Evolutionary conservation across 2,888 invertebrate species (phyloP).

Genomic region (Hypolimnas misippus): DNA sequence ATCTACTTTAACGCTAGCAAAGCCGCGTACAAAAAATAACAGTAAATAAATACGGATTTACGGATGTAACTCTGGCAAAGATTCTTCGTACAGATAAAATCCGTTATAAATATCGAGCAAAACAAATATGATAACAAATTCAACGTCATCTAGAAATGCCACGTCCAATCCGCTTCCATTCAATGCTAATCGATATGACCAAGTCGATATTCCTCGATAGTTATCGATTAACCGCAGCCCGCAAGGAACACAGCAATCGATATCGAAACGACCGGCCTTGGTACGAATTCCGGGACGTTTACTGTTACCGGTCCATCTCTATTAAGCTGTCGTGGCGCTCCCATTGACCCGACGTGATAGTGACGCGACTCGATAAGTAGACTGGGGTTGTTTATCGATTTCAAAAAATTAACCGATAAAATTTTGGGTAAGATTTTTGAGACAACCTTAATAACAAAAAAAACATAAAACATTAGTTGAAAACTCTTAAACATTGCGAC

Average conservation of each 20-base stretch:
- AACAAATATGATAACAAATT: conserved; percentile 4
- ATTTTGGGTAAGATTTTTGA: neutral
- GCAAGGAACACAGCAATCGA: conserved; percentile 44
- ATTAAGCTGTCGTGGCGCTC: conserved; percentile 24
- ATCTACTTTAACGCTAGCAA: no score
- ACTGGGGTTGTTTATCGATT: neutral
- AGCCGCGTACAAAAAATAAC: no score
- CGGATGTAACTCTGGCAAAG: neutral
- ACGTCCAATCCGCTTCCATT: conserved; percentile 15
- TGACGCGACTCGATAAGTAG: conserved; percentile 21
- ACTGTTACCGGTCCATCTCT: conserved; percentile 33
- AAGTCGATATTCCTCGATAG: conserved; percentile 15
- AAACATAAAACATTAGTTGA: neutral
- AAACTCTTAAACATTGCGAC: neutral
- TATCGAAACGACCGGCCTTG: conserved; percentile 64
- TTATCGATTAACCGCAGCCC: conserved; percentile 20
- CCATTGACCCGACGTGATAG: conserved; percentile 16
- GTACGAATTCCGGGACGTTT: conserved; percentile 61
- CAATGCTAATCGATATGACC: conserved; percentile 29
- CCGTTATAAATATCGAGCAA: conserved; percentile 8
- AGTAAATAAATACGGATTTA: no score
- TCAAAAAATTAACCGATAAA: neutral
- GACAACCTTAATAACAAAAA: neutral
- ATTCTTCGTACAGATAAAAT: neutral
- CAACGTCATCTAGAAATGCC: neutral